These are phyloP conservation scores for Julus scanicus DNA, from an alignment of 2,888 invertebrate species.

Conservation along the genomic window DNA sequence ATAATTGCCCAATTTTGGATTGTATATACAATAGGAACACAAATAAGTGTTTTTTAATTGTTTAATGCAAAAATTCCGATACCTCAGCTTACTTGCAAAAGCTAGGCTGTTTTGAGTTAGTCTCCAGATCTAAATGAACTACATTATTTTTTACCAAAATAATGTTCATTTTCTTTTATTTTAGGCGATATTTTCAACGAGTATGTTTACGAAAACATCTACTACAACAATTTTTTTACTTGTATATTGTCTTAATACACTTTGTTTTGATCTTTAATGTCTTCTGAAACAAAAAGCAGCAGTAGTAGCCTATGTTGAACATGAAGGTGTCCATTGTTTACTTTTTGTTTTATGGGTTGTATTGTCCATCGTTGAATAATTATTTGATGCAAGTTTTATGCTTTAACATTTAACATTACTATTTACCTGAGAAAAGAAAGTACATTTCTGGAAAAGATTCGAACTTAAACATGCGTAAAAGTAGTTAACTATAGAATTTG, in stretches of 20 bases:
- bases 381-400: too few relatives aligned
- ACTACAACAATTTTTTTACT: constrained; percentile 16
- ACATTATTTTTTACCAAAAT: background rate
- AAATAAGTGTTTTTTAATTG: background rate
- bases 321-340: too few relatives aligned
- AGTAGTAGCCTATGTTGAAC: too few relatives aligned
- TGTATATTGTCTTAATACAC: constrained; percentile 50
- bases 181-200: constrained; percentile 46
- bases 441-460: too few relatives aligned
- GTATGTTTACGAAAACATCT: constrained; percentile 37
- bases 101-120: too few relatives aligned
- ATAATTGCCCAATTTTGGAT: constrained; percentile 41
- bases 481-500: too few relatives aligned
- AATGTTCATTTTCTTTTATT: constrained; percentile 41
- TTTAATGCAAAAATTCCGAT: background rate
- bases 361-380: too few relatives aligned
- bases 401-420: too few relatives aligned
- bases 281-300: background rate
- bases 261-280: constrained; percentile 19
- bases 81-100: background rate
- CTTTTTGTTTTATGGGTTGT: too few relatives aligned
- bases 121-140: too few relatives aligned
- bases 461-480: too few relatives aligned
- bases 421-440: too few relatives aligned
- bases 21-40: background rate